These are phyloP conservation scores for Disparrhopalites patrizii DNA, from an alignment of 2,888 invertebrate species.

Conservation along the genomic window DNA sequence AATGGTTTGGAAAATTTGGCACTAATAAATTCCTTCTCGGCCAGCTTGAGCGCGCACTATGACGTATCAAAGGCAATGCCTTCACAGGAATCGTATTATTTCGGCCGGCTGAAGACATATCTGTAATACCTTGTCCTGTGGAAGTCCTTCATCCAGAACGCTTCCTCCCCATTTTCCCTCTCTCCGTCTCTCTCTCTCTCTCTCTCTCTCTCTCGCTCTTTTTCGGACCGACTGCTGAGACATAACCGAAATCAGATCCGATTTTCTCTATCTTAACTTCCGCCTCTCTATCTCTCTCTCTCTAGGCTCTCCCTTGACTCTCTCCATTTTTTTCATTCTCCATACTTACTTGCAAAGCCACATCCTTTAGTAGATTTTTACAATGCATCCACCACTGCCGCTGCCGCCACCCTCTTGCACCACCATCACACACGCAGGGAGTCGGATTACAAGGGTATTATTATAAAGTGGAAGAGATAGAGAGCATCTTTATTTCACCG, in stretches of 20 bases:
- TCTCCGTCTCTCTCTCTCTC: constrained; percentile 3
- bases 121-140: constrained; percentile 36
- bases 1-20: constrained; percentile 50
- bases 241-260: constrained; percentile 31
- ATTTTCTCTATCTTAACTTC: constrained; percentile 27
- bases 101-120: constrained; percentile 44
- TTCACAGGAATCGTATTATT: constrained; percentile 40
- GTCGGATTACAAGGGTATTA: too few species aligned
- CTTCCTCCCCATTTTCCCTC: constrained; percentile 19
- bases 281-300: constrained; percentile 16
- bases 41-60: constrained; percentile 31
- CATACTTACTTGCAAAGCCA: not conserved
- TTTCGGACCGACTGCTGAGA: constrained; percentile 34
- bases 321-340: not conserved
- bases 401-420: too few species aligned
- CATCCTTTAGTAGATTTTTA: not conserved
- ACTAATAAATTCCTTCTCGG: constrained; percentile 50
- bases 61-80: constrained; percentile 21
- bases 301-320: not conserved
- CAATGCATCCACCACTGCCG: too few species aligned
- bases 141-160: constrained; percentile 37
- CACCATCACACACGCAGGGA: too few species aligned
- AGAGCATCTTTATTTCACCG: too few species aligned
- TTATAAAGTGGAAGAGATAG: too few species aligned
- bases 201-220: too few species aligned